Evolutionary conservation across 2,888 invertebrate species (phyloP).

Genomic region (Mechanitis messenoides): DNA sequence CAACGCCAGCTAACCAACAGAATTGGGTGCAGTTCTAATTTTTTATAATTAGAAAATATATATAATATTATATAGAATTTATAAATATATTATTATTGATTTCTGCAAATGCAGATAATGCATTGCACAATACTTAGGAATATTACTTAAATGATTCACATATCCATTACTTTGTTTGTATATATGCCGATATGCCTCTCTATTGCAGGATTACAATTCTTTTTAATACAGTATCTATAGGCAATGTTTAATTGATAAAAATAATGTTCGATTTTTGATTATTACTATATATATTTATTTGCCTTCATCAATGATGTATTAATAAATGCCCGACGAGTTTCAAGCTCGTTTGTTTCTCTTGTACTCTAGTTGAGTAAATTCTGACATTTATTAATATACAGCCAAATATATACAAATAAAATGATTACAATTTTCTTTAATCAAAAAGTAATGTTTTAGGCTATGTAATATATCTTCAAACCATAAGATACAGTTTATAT

Average conservation of each 20-base stretch:
- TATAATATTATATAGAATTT: not conserved
- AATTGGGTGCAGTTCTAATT: constrained; percentile 72
- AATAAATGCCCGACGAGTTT: too few species aligned
- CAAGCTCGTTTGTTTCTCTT: too few species aligned
- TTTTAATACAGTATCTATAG: not conserved
- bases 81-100: constrained; percentile 40
- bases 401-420: too few species aligned
- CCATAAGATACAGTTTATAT: not conserved
- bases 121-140: constrained; percentile 66
- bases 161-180: constrained; percentile 17
- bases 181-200: constrained; percentile 15
- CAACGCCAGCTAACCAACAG: constrained; percentile 64
- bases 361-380: too few species aligned
- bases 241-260: not conserved
- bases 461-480: not conserved
- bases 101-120: constrained; percentile 44
- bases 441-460: not conserved
- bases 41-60: too few species aligned
- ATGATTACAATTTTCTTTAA: too few species aligned
- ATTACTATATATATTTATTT: too few species aligned
- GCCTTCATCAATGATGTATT: too few species aligned
- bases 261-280: too few species aligned
- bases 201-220: constrained; percentile 14
- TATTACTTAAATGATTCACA: constrained; percentile 51
- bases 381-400: too few species aligned